Evolutionary conservation across 2,113 vertebrate species (phyloP), one percentile per base, ranked within the genome.

Genomic region (Corythaixoides concolor): DNA sequence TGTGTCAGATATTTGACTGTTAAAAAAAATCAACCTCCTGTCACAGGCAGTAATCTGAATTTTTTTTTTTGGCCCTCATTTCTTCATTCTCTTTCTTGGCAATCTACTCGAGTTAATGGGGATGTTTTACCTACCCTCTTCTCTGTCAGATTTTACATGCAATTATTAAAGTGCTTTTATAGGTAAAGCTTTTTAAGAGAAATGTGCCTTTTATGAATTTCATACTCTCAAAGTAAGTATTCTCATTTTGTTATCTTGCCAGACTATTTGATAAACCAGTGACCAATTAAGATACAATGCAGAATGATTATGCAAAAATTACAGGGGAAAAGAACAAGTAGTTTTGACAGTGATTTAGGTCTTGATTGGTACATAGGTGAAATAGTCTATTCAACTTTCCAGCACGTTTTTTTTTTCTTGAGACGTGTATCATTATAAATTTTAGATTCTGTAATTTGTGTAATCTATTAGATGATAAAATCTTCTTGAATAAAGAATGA

Each of bases 401-500:
- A 20, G 18, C 0, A 0, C 16, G 22, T 3, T 7, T 15, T 35
- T 67, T 86, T 35, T 4, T 56, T 73, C 41, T 3, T 55, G 12
- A 28, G 15, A 14, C 50, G 55, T 87, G 6, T 21, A 7, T 80
- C 0, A 1, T 50, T 22, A 5, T 3, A 33, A 15, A 30, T 27
- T 15, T 13, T 16, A 33, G 10, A 43, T 50, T 19, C 49, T 27
- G 11, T 55, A 21, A 43, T 37, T 67, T 55, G 8, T 39, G 30
- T 16, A 16, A 37, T 43, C 28, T 15, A 3, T 14, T 12, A 27
- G 6, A 12, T 26, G 62, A 26, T 18, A 23, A 69, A 75, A 45
- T 62, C 12, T 64, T 26, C 47, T 10, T 5, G 32, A 58, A 5
- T 18, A 1, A 41, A 27, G 24, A 0, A 4, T 3, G 35, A 1